Base-by-base conservation (phyloP, 2,888 invertebrate genomes). In the Melanostoma scalare region DNA sequence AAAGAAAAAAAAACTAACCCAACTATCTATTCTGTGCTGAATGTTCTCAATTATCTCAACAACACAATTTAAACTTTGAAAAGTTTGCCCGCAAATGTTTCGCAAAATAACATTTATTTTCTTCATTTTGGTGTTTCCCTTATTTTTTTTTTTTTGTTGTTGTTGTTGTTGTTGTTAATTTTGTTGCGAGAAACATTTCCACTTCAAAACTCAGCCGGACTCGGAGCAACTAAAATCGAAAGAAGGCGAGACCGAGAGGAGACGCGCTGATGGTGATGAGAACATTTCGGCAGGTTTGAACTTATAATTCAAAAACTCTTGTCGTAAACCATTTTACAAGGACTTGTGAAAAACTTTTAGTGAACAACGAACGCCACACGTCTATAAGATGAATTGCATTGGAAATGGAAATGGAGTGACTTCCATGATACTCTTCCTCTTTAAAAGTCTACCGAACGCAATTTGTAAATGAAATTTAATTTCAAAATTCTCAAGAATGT, bases 21-120 rank as follows among this genome's bases (percentile, higher is more conserved):
- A 42, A 61, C 55, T 42, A 76, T 40, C 63, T 58, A 48, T 36
- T 65, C 58, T 42, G 69, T 58, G 78, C 60, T 78, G 78, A 84
- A 69, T 84, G 74, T 74, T 84, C 78, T 78, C 78, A 84, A 84
- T 78, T 84, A 78, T 84, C 65, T 78, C 69, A 84, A 78, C 78
- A 84, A 74, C 78, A 78, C 82, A 84, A 84, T 84, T 84, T 78
- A 74, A 84, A 84, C 65, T 84, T 84, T 84, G 40, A 50, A 72
- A 82, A 82, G 55, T 82, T 82, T 82, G 60, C 63, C 77, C 77
- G 81, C 77, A 77, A 81, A 72, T 78, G 60, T 40, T 61, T 60
- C 53, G 38, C 63, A 65, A 73, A 73, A 46, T 60, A 65, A 63
- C 53, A 46, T 55, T 65, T 73, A 50, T 63, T 46, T 72, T 58